Evolutionary conservation across 2,888 invertebrate species (phyloP), one percentile per base, ranked within the genome.

Genomic region (Hydrotaea cyrtoneurina): DNA sequence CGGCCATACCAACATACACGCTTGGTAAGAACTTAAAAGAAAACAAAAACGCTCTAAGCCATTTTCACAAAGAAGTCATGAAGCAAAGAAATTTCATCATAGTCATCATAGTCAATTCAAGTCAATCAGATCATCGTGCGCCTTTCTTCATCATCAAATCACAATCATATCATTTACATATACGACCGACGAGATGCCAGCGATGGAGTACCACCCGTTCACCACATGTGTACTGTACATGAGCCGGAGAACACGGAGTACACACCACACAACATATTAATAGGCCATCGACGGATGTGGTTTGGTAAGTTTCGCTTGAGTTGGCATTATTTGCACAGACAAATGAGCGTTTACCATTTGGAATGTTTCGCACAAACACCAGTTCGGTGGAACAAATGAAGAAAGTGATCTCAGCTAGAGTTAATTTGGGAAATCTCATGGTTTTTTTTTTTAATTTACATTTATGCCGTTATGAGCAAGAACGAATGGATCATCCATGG

Each of bases 1-100:
- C 4, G 15, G 21, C 23, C n/a, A 57, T 55, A 80, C 86, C 89
- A 86, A 87, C 86, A 88, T 88, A 88, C 86, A 86, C 39, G 39
- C 31, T 55, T 57, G 69, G 43, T 26, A 78, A 82, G 75, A 83
- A 77, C 36, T 53, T 46, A 46, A 76, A 36, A 53, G 39, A 36
- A 81, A 78, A 55, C 15, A 71, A 75, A 83, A 76, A 21, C 43
- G 80, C 86, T 84, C 39, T 19, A 57, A 74, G 86, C 85, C 21
- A 86, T 86, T 78, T 82, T 76, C 57, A 71, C 21, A 53, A 57
- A 72, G 62, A 64, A 55, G 11, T 31, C 50, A 55, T 11, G 26
- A 75, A 59, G 73, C 59, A 31, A 73, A 74, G 59, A 11, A 73
- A 80, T 21, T 80, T 72, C 76, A 55, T 64, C 72, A 50, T 59